These are phyloP conservation scores for Hirundo rustica DNA, from an alignment of 2,797 vertebrate species.

Conservation along the genomic window DNA sequence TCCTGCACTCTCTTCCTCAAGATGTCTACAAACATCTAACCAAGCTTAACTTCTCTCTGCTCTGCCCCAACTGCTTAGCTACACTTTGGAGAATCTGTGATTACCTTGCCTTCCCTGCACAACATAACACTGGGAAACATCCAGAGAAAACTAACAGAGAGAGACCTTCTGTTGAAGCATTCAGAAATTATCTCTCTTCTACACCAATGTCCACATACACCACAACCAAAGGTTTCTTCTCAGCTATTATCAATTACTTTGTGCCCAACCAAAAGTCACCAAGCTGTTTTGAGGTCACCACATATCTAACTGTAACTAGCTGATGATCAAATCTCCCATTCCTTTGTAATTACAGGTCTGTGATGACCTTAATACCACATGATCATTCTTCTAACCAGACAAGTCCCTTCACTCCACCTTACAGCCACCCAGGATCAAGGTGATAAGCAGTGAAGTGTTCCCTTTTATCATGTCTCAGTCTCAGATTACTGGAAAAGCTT, in stretches of 20 bases:
- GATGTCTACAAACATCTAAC: not conserved
- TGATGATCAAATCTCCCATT: not conserved
- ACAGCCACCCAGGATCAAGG: not conserved
- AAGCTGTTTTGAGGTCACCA: not conserved
- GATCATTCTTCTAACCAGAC: not conserved
- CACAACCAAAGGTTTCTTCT: not conserved
- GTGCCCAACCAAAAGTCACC: not conserved
- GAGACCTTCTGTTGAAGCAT: not conserved
- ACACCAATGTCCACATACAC: not conserved
- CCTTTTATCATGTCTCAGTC: not conserved
- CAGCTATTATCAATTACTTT: not conserved
- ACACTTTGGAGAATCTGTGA: not conserved
- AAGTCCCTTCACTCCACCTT: not conserved
- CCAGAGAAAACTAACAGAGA: not conserved
- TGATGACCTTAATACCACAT: not conserved
- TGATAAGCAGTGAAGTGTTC: not conserved
- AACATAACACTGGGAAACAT: not conserved
- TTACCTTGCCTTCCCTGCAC: not conserved
- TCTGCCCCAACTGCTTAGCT: not conserved
- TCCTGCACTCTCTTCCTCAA: not conserved
- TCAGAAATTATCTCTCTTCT: not conserved
- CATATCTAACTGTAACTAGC: not conserved
- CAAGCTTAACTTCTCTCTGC: not conserved
- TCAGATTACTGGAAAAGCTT: not conserved
- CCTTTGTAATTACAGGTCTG: not conserved